Evolutionary conservation across 2,888 invertebrate species (phyloP).

Genomic region (Lacanobia oleracea): DNA sequence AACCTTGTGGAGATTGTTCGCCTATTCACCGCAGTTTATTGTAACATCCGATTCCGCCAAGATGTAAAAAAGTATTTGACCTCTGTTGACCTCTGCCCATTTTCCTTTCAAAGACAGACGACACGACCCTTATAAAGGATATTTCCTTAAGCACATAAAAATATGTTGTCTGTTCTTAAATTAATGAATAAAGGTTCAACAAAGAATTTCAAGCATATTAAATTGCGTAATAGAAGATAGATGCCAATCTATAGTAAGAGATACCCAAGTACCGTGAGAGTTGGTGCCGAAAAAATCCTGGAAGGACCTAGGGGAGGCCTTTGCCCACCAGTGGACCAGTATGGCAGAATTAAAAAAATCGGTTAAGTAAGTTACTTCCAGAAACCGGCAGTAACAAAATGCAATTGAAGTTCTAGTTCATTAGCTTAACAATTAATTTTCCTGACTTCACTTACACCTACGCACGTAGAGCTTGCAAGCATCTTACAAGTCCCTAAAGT

Average conservation of each 20-base stretch:
- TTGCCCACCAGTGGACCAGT: too few relatives aligned
- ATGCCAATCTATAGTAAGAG: too few relatives aligned
- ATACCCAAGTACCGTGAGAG: too few relatives aligned
- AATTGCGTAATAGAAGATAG: too few relatives aligned
- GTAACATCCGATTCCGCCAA: conserved; percentile 14
- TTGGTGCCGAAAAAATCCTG: too few relatives aligned
- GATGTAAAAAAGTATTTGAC: conserved; percentile 28
- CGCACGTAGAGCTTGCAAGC: neutral
- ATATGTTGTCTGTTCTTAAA: too few relatives aligned
- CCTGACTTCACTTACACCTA: neutral
- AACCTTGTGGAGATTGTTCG: conserved; percentile 33
- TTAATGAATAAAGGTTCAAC: neutral
- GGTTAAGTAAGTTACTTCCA: too few relatives aligned
- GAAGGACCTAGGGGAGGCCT: too few relatives aligned
- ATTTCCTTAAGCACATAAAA: too few relatives aligned
- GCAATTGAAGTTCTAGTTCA: too few relatives aligned
- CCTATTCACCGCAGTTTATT: conserved; percentile 54
- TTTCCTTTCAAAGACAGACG: conserved; percentile 37
- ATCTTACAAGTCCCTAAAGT: conserved; percentile 24
- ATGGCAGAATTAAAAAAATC: too few relatives aligned
- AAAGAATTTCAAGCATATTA: conserved; percentile 8
- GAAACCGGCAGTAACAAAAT: too few relatives aligned
- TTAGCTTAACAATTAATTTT: neutral
- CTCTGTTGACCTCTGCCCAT: conserved; percentile 34
- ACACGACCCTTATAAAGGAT: conserved; percentile 15